phyloP scores from a whole-genome alignment of 2,797 vertebrate species.

The Sebastes matsubarae region DNA sequence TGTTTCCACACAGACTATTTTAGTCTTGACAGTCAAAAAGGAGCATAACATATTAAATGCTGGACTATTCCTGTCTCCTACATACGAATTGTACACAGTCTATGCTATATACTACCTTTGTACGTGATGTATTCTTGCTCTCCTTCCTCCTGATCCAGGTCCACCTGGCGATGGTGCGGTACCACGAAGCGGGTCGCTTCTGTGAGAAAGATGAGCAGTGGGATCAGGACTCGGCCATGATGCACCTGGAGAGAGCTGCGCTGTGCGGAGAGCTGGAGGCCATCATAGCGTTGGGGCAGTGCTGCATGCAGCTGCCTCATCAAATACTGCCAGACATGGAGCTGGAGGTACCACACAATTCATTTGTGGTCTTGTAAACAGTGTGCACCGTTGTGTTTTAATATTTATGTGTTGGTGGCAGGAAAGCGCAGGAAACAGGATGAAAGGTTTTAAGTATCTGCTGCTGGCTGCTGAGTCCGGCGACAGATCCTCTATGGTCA shows the following conservation, averaged over 20 bases:
- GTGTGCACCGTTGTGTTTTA: neutral
- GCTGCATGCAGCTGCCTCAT: conserved; percentile 92
- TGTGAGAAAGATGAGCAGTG: conserved; percentile 91
- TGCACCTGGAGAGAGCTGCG: conserved; percentile 92
- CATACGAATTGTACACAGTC: neutral
- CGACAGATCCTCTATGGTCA: conserved; percentile 93
- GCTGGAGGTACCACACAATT: conserved; percentile 82
- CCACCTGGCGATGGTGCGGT: conserved; percentile 95
- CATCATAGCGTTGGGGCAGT: conserved; percentile 91
- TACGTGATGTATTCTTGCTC: neutral
- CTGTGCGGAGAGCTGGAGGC: conserved; percentile 96
- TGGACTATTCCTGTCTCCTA: neutral
- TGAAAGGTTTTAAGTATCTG: conserved; percentile 91
- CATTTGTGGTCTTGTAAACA: neutral
- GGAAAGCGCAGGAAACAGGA: conserved; percentile 89
- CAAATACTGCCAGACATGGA: conserved; percentile 90
- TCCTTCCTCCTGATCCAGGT: conserved; percentile 80
- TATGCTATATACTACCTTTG: neutral
- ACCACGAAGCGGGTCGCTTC: conserved; percentile 94
- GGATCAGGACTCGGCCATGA: conserved; percentile 91
- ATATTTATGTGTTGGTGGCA: conserved; percentile 55
- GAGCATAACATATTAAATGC: neutral
- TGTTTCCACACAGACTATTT: neutral
- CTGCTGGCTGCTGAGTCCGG: conserved; percentile 93
- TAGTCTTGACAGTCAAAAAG: neutral